phyloP scores from a whole-genome alignment of 2,113 vertebrate genomes.

The Channa argus region DNA sequence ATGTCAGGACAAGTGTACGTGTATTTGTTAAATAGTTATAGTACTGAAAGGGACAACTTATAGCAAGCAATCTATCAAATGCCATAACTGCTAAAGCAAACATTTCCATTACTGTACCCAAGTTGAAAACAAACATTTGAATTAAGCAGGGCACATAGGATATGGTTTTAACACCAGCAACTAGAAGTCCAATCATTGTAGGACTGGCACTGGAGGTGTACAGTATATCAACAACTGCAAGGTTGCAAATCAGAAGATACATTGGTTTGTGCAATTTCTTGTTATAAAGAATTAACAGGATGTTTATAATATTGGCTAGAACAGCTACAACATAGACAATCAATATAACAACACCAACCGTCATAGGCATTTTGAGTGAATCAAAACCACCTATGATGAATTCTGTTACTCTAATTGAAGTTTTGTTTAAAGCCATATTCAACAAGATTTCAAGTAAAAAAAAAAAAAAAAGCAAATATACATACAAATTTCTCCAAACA shows the following conservation, averaged over 20 bases:
- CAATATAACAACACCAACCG: slow-evolving; percentile 43
- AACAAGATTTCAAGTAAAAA: not conserved
- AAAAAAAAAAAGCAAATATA: too few relatives aligned
- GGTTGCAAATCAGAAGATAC: slow-evolving; percentile 66
- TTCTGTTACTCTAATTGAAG: slow-evolving; percentile 33
- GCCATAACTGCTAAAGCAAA: too few relatives aligned
- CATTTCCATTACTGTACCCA: too few relatives aligned
- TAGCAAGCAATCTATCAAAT: too few relatives aligned
- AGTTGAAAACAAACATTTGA: too few relatives aligned
- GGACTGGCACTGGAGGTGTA: too few relatives aligned
- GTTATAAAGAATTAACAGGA: slow-evolving; percentile 44
- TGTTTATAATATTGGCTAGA: slow-evolving; percentile 39
- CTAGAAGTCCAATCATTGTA: too few relatives aligned
- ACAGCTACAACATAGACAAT: slow-evolving; percentile 30
- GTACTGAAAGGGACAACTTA: too few relatives aligned
- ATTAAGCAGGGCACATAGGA: too few relatives aligned
- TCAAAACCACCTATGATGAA: slow-evolving; percentile 62
- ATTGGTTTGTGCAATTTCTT: slow-evolving; percentile 63
- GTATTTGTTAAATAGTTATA: too few relatives aligned
- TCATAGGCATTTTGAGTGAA: slow-evolving; percentile 18
- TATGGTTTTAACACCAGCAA: too few relatives aligned
- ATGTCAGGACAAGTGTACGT: too few relatives aligned
- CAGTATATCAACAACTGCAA: slow-evolving; percentile 13
- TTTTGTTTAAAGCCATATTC: slow-evolving; percentile 45
- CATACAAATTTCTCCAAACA: not conserved